Base-by-base conservation (phyloP, 2,888 invertebrate genomes). In the Limnephilus auricula region DNA sequence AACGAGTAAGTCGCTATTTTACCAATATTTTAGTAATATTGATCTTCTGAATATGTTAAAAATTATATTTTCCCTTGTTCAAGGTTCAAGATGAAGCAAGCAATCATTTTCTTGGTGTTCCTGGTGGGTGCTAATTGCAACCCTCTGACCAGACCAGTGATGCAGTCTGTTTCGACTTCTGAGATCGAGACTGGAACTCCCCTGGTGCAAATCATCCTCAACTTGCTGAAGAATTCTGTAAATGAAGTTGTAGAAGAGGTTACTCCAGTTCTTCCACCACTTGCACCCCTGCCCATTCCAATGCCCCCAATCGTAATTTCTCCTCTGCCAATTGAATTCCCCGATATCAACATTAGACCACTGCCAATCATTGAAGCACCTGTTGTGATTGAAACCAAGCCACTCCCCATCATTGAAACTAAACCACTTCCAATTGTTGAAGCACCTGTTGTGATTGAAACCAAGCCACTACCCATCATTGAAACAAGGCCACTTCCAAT, bases 171-270 rank as follows among this genome's bases (percentile, higher is more conserved):
- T 12, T 3, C n/a, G 13, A 32, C 32, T n/a, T 86, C 86, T 13
- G 86, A 86, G 86, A 84, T 84, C 84, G 25, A 32, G 4, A 84
- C 84, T 84, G 65, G 86, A 32, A 80, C 65, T 12, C 90, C 90
- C n/a, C 37, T 90, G n/a, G 90, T 90, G 45, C 90, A 90, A 80
- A 90, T 83, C 34, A 78, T 90, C 84, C 25, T 90, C 50, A 90
- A 90, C 78, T 32, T 90, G 25, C 25, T 25, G 32, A 84, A 50
- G 34, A 65, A 18, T 18, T 90, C 90, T 32, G 84, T 32, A 0
- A 37, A 50, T 10, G 79, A 30, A 15, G 45, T 87, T 32, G 79
- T 32, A 80, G 80, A 80, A 80, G 80, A 32, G 32, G 31, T 80
- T 12, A 15, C 80, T 80, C 80, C 80, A 80, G 13, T 80, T 32